Base-by-base conservation (phyloP, 2,888 invertebrate genomes). In the Synanthedon andrenaeformis region DNA sequence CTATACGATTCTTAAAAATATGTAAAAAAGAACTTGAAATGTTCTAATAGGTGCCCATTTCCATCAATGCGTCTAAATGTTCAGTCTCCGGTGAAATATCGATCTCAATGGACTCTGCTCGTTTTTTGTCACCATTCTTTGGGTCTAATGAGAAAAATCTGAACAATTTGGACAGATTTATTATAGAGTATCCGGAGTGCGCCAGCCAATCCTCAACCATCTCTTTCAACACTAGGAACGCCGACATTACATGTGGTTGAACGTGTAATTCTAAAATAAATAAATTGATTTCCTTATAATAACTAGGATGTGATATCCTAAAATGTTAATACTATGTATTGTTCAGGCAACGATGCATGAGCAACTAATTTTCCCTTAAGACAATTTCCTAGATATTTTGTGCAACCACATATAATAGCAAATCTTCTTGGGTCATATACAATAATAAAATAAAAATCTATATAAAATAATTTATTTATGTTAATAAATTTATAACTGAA, bases 141-240 rank as follows among this genome's bases (percentile, higher is more conserved):
- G 74, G 65, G 53, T 83, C 82, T 23, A 86, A 49, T 0, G 72
- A 69, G 62, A 87, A 88, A 67, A 86, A 86, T 59, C 86, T 71
- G 66, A 91, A 91, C 50, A 91, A 64, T 59, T 89, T 86, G 0
- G 85, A 82, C 35, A 94, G 74, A 69, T 91, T 89, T 49, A 94
- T 91, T 49, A 91, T 83, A 2, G 92, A 91, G 72, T 92, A 94
- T 1, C 90, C 91, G 5, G 93, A 94, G 63, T 89, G 89, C 28
- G 90, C 89, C 58, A 94, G 76, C 64, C 90, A 89, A 59, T 90
- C 91, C 63, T 93, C 92, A 2, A 92, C 90, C 45, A 89, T 89
- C 67, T 93, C 92, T 61, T 90, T 91, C 11, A 94, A 76, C 8
- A 82, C 76, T 63, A 90, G 89, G 64, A 92, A 93, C 13, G 91